Evolutionary conservation across 2,797 vertebrate species (phyloP).

Genomic region (Crenichthys baileyi): DNA sequence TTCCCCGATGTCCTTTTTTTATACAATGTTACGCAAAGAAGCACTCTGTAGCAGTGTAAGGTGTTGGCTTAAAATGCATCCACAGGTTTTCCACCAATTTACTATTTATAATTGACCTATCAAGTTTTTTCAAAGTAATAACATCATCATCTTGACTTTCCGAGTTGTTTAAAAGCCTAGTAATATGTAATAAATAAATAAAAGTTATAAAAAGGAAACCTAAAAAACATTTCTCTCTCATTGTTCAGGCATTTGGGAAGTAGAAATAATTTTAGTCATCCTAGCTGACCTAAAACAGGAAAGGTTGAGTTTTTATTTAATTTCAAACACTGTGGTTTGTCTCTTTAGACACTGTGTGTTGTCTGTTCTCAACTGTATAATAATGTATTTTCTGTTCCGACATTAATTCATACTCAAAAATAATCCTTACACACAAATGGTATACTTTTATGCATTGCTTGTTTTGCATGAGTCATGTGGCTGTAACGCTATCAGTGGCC

Average conservation of each 20-base stretch:
- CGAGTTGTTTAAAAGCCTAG: not conserved
- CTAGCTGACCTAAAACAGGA: not conserved
- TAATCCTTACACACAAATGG: not conserved
- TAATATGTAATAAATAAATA: not conserved
- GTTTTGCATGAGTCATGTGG: not conserved
- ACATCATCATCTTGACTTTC: not conserved
- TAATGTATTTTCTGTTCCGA: not conserved
- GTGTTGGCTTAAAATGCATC: not conserved
- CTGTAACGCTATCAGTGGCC: not conserved
- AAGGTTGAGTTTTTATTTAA: not conserved
- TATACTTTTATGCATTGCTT: not conserved
- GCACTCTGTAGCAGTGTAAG: not conserved
- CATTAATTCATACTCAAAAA: not conserved
- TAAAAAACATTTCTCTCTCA: not conserved
- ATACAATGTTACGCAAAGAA: not conserved
- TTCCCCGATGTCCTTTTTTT: not conserved
- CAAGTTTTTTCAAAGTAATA: not conserved
- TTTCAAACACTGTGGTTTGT: not conserved
- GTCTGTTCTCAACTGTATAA: not conserved
- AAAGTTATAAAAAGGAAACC: not conserved
- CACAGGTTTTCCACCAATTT: not conserved
- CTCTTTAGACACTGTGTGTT: not conserved
- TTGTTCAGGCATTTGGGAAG: not conserved
- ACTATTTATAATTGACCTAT: not conserved
- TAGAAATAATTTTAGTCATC: not conserved